Conservation (phyloP, 2,797 vertebrate species). For the Schizopygopsis malacanthus region DNA sequence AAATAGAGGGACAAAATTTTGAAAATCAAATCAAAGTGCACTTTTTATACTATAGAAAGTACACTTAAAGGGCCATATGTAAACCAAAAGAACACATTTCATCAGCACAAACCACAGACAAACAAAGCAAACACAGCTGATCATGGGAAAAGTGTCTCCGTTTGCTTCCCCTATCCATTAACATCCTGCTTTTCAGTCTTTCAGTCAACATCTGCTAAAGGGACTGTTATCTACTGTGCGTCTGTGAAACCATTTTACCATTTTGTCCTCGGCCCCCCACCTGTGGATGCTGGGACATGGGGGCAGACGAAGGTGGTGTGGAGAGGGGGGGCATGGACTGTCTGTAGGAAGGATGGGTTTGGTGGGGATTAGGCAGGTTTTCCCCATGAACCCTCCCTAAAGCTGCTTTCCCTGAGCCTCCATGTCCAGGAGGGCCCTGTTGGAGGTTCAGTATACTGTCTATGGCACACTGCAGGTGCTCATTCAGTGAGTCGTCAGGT, state of each 20-base stretch:
- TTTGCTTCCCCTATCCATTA: constrained; percentile 51
- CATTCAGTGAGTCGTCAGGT: constrained; percentile 87
- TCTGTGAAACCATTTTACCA: constrained; percentile 89
- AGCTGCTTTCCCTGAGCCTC: constrained; percentile 70
- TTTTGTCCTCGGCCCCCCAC: constrained; percentile 87
- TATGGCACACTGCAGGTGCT: constrained; percentile 95
- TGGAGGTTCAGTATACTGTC: constrained; percentile 97
- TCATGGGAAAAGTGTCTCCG: constrained; percentile 74
- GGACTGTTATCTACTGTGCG: constrained; percentile 93
- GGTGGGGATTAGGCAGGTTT: constrained; percentile 66
- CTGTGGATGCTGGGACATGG: constrained; percentile 83
- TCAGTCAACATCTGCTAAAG: constrained; percentile 61
- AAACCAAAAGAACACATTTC: constrained; percentile 68
- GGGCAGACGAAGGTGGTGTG: constrained; percentile 72
- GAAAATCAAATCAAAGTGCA: constrained; percentile 52
- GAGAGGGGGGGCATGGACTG: constrained; percentile 70
- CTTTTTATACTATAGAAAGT: constrained; percentile 51
- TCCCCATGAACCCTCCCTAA: constrained; percentile 69
- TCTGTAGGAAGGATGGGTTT: constrained; percentile 81
- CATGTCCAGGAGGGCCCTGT: constrained; percentile 78
- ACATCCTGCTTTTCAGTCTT: constrained; percentile 51
- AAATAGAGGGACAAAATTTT: constrained; percentile 32
- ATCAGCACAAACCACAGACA: constrained; percentile 71
- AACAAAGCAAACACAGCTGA: constrained; percentile 74
- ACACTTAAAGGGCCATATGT: constrained; percentile 64